A percentile compares a stretch with the other conserved stretches of the same genome.
Evolutionary conservation across 2,888 invertebrate species (phyloP).

Genomic region (Adelphocoris suturalis): DNA sequence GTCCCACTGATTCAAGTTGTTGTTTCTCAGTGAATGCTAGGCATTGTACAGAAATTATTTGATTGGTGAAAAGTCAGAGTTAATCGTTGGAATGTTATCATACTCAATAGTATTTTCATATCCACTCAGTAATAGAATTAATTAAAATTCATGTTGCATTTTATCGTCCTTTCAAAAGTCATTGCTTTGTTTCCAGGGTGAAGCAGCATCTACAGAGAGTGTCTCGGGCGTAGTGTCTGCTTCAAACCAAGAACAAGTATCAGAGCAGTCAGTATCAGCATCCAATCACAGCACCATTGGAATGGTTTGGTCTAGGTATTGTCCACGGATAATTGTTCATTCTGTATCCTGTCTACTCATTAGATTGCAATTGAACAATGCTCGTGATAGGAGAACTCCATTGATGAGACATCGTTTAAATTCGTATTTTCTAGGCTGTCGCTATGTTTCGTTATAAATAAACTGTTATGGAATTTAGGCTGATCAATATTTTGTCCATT

Average conservation of each 20-base stretch:
- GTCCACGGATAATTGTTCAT: background rate
- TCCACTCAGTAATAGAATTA: background rate
- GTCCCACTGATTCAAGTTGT: no score
- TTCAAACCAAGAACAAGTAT: constrained; percentile 74
- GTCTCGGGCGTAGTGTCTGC: constrained; percentile 74
- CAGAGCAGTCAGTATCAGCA: constrained; percentile 76
- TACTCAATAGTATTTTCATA: background rate
- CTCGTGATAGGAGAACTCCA: no score
- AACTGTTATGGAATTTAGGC: no score
- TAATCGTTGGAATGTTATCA: background rate
- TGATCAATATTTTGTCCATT: no score
- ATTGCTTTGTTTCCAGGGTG: constrained; percentile 63
- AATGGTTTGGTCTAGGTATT: constrained; percentile 60
- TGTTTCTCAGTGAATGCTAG: no score
- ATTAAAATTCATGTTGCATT: background rate
- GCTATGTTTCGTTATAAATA: no score
- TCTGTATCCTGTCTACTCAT: no score
- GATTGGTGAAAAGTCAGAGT: no score
- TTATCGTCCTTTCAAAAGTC: background rate
- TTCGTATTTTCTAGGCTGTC: no score
- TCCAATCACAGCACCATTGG: constrained; percentile 73
- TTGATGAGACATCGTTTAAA: no score
- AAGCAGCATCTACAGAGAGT: constrained; percentile 70
- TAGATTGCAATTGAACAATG: no score
- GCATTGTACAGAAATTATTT: no score